Evolutionary conservation across 2,888 invertebrate species (phyloP), one percentile per base, ranked within the genome.

Genomic region (Scaptomyza caliginosa): DNA sequence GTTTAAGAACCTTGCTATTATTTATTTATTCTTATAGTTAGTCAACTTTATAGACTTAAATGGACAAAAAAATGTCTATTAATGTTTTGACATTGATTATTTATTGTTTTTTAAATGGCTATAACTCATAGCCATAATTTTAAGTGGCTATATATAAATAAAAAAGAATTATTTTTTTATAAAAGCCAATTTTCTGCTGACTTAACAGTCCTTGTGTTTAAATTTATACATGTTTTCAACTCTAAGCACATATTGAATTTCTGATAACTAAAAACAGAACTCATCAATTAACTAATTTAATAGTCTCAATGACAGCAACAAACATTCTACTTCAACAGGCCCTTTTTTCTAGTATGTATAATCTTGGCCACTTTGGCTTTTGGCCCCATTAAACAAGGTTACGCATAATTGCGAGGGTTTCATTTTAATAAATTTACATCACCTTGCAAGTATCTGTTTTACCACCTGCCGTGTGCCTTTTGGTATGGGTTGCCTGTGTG

Each of bases 401-500:
- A 65, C 67, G 83, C 86, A 79, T 73, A 70, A 85, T 73, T 76
- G 67, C 68, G 65, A 64, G 82, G 62, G 62, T 52, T 82, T 73
- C 75, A 78, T 75, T 78, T 81, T 67, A 78, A 80, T 85, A 82
- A 68, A 82, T 82, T 75, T 67, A 40, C 64, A 68, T 51, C 62
- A 67, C 85, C 67, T 69, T 63, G 59, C 54, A 43, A 36, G 42
- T 70, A 58, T 51, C 74, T 51, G 54, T 57, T 42, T 46, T 30
- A 16, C 51, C 50, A 26, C 17, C 32, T 43, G 24, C 13, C 8
- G n/a, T n/a, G n/a, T 11, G 16, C 32, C 16, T 54, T n/a, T 40
- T 7, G 32, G 11, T 16, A 17, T 21, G 26, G 50, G 28, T 52
- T 43, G 16, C 32, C 23, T 46, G 42, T 30, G 34, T 45, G 50